phyloP scores from a whole-genome alignment of 1,140 invertebrate species.

The Micrasema minimum region DNA sequence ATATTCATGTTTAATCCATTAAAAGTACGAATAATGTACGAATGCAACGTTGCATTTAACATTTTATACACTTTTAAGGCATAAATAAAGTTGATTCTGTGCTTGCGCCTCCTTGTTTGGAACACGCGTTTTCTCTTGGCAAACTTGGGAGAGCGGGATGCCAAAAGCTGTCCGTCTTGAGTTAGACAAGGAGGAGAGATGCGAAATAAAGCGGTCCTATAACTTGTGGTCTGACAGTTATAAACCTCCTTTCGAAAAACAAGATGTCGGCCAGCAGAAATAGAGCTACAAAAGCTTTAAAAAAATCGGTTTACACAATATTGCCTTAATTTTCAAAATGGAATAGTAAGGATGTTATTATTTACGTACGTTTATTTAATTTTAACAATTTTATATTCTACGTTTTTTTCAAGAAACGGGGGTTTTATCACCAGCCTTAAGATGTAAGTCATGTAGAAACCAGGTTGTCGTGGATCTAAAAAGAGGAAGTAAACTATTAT shows the following conservation, averaged over 20 bases:
- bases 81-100: slow-evolving; percentile 15
- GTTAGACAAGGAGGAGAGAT: slow-evolving; percentile 30
- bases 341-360: neutral
- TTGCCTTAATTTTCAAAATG: too few species aligned
- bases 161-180: neutral
- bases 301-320: too few species aligned
- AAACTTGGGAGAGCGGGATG: slow-evolving; percentile 8
- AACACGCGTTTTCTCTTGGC: slow-evolving; percentile 34
- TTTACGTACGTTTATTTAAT: too few species aligned
- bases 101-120: slow-evolving; percentile 20
- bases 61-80: slow-evolving; percentile 38
- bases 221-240: slow-evolving; percentile 48
- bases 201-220: slow-evolving; percentile 35
- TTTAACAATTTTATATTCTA: too few species aligned
- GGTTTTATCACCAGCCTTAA: too few species aligned
- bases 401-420: too few species aligned
- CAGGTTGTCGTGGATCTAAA: too few species aligned
- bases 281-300: too few species aligned
- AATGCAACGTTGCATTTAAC: slow-evolving; percentile 25
- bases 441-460: too few species aligned
- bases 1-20: slow-evolving; percentile 37
- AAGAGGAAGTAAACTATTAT: too few species aligned
- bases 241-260: slow-evolving; percentile 50
- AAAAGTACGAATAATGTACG: slow-evolving; percentile 13
- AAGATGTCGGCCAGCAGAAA: slow-evolving; percentile 19